phyloP scores from a whole-genome alignment of 2,113 vertebrate genomes.

The Macroglossus sobrinus region DNA sequence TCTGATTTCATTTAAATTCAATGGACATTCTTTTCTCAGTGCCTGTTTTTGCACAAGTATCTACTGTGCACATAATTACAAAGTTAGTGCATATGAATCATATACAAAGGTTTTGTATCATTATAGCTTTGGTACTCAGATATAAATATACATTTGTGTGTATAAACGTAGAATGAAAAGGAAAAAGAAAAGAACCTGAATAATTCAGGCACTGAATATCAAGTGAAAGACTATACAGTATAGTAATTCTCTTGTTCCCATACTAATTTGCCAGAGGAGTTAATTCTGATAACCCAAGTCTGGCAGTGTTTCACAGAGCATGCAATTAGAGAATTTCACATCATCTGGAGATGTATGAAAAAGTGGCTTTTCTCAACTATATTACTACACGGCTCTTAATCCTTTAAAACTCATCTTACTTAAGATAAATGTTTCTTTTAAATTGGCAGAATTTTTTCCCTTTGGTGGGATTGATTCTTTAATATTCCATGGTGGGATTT shows the following conservation, averaged over 20 bases:
- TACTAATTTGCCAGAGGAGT: slow-evolving; percentile 58
- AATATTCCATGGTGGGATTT: not conserved
- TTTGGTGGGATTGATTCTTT: slow-evolving; percentile 43
- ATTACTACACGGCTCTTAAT: slow-evolving; percentile 20
- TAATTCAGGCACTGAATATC: slow-evolving; percentile 53
- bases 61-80: slow-evolving; percentile 38
- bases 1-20: slow-evolving; percentile 62
- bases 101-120: slow-evolving; percentile 23
- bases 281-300: slow-evolving; percentile 61
- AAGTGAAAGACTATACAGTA: slow-evolving; percentile 5
- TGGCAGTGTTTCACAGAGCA: slow-evolving; percentile 32
- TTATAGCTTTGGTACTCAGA: not conserved
- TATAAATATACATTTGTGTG: slow-evolving; percentile 31
- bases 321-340: slow-evolving; percentile 24
- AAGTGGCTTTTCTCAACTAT: slow-evolving; percentile 3
- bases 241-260: slow-evolving; percentile 58
- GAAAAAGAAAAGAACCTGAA: slow-evolving; percentile 18
- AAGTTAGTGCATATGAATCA: slow-evolving; percentile 53
- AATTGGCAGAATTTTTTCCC: not conserved
- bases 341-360: slow-evolving; percentile 36
- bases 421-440: slow-evolving; percentile 48
- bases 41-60: slow-evolving; percentile 18
- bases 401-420: slow-evolving; percentile 50
- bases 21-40: slow-evolving; percentile 9
- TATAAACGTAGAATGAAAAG: slow-evolving; percentile 39